These are phyloP conservation scores for Acrobasis consociella DNA, from an alignment of 2,888 invertebrate genomes.

Conservation along the genomic window DNA sequence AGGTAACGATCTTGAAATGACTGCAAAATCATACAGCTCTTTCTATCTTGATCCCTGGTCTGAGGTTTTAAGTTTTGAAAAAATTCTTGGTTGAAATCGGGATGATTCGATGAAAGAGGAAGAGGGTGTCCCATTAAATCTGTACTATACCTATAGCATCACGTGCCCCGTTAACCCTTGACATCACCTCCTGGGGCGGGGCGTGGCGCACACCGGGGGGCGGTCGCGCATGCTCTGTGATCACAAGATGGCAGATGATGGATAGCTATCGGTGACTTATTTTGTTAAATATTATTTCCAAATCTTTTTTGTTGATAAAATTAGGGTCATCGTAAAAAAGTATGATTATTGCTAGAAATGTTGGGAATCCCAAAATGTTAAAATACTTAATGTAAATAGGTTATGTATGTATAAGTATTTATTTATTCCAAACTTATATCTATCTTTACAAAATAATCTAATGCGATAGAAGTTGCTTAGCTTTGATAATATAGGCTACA, in stretches of 20 bases:
- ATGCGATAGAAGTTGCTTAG: no score
- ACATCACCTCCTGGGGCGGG: slow-evolving; percentile 43
- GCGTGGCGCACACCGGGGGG: slow-evolving; percentile 65
- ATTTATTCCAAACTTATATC: no score
- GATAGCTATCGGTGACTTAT: slow-evolving; percentile 38
- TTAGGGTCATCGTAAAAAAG: not conserved
- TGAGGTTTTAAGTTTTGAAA: no score
- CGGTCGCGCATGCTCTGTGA: slow-evolving; percentile 74
- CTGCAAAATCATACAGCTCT: no score
- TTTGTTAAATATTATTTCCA: slow-evolving; percentile 20
- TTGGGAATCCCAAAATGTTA: no score
- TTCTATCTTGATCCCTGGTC: no score
- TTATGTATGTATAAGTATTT: no score
- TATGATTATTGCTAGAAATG: not conserved
- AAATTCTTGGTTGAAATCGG: no score
- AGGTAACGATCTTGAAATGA: no score
- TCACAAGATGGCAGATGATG: slow-evolving; percentile 70
- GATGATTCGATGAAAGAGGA: not conserved
- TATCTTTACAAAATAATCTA: no score
- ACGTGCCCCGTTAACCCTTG: slow-evolving; percentile 40
- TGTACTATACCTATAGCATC: slow-evolving; percentile 32
- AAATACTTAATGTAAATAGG: no score
- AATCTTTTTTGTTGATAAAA: slow-evolving; percentile 20
- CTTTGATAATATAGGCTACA: no score
- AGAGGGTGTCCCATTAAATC: slow-evolving; percentile 22